A percentile compares a stretch with the other conserved stretches of the same genome.
phyloP scores from a whole-genome alignment of 2,113 vertebrate genomes.

The Oplegnathus fasciatus region DNA sequence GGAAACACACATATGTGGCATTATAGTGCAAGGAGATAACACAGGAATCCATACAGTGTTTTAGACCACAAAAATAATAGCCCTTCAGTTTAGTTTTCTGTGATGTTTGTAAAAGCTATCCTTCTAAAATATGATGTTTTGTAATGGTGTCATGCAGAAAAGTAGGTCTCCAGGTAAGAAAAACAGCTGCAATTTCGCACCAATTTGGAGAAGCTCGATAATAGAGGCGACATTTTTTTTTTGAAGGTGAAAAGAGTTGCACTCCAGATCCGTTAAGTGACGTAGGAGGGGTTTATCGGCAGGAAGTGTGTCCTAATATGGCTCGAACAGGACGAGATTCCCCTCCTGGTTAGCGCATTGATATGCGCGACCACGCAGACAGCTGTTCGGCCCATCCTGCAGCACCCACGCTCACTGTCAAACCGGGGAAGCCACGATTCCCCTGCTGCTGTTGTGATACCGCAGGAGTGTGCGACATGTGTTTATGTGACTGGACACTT shows the following conservation, averaged over 20 bases:
- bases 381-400: constrained; percentile 36
- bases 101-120: too few relatives aligned
- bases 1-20: neutral
- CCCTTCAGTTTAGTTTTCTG: neutral
- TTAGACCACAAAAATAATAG: neutral
- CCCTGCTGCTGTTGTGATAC: constrained; percentile 18
- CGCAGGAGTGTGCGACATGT: neutral
- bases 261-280: constrained; percentile 36
- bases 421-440: constrained; percentile 69
- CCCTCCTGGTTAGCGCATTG: constrained; percentile 34
- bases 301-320: constrained; percentile 80
- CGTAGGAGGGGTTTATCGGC: constrained; percentile 52
- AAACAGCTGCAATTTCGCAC: neutral
- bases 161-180: neutral
- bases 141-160: neutral
- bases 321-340: constrained; percentile 56
- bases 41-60: neutral
- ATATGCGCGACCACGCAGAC: constrained; percentile 52
- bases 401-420: constrained; percentile 61
- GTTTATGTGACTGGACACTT: neutral
- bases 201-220: neutral
- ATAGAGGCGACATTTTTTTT: neutral
- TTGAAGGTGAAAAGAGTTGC: constrained; percentile 27
- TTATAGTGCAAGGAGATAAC: neutral
- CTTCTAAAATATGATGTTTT: neutral